phyloP scores from a whole-genome alignment of 2,797 vertebrate genomes.

The Channa striata region DNA sequence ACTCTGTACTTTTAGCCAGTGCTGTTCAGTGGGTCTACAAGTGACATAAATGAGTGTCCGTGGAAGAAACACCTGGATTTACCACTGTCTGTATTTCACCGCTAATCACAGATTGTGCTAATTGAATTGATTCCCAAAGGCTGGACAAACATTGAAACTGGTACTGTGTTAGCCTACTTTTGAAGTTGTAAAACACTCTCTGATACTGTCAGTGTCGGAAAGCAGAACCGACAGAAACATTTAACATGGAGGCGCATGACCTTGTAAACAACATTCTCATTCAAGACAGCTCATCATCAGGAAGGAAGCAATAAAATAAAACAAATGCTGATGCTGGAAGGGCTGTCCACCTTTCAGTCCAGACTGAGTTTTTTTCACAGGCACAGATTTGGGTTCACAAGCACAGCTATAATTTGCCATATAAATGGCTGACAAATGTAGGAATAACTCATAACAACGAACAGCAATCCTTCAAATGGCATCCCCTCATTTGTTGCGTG shows the following conservation, averaged over 20 bases:
- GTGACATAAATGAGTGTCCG: too few species aligned
- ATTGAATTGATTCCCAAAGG: constrained; percentile 7
- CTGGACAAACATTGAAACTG: background rate
- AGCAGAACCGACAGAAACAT: constrained; percentile 1
- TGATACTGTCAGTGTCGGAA: background rate
- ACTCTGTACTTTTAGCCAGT: too few species aligned
- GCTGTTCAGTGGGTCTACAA: too few species aligned
- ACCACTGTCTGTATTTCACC: background rate
- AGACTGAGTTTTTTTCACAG: constrained; percentile 15
- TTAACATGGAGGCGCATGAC: constrained; percentile 28
- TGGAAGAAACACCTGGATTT: too few species aligned
- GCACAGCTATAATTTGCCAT: background rate
- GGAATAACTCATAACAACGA: background rate
- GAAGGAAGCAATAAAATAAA: constrained; percentile 59
- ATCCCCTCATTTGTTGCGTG: too few species aligned
- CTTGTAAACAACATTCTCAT: constrained; percentile 47
- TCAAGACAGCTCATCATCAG: constrained; percentile 43
- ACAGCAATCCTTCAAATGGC: background rate
- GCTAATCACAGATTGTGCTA: background rate
- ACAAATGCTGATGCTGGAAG: constrained; percentile 43
- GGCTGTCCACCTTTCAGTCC: constrained; percentile 5
- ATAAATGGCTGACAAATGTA: background rate
- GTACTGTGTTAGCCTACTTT: background rate
- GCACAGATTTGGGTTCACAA: background rate
- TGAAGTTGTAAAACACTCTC: constrained; percentile 2